These are phyloP conservation scores for Gymnoscopelus braueri DNA, from an alignment of 2,797 vertebrate species.

Conservation along the genomic window DNA sequence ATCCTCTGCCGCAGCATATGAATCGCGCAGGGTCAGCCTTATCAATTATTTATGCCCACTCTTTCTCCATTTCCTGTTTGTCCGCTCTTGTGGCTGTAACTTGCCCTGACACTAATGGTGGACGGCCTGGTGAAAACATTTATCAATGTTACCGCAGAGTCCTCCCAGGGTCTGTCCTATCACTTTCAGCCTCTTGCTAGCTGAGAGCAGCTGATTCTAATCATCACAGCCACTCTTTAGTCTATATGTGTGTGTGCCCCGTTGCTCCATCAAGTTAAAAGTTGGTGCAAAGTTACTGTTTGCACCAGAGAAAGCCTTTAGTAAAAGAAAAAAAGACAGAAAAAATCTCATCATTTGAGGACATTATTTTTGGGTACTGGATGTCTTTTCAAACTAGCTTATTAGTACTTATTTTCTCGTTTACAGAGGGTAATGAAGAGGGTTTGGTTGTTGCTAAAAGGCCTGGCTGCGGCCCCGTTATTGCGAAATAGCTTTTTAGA, in stretches of 20 bases:
- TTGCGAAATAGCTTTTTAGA: no score
- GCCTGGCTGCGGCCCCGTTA: not conserved
- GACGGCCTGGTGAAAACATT: constrained; percentile 75
- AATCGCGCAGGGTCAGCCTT: constrained; percentile 74
- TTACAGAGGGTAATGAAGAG: not conserved
- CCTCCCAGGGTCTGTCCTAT: constrained; percentile 57
- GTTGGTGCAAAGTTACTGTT: constrained; percentile 31
- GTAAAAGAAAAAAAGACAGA: not conserved
- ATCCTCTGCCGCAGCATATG: constrained; percentile 75
- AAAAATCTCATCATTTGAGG: not conserved
- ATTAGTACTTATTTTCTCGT: no score
- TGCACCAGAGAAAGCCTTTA: constrained; percentile 40
- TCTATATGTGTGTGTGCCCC: constrained; percentile 5
- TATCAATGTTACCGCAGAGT: constrained; percentile 72
- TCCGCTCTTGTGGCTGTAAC: constrained; percentile 73
- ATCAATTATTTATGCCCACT: constrained; percentile 81
- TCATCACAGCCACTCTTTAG: constrained; percentile 51
- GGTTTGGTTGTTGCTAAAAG: not conserved
- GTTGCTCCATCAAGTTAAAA: constrained; percentile 16
- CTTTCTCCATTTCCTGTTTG: constrained; percentile 78
- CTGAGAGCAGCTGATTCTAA: constrained; percentile 68
- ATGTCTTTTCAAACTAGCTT: not conserved
- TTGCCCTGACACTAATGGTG: constrained; percentile 79
- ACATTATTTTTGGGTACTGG: not conserved
- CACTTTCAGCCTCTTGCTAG: constrained; percentile 68